Conservation (phyloP, 2,797 vertebrate species). For the Xyrichtys novacula region DNA sequence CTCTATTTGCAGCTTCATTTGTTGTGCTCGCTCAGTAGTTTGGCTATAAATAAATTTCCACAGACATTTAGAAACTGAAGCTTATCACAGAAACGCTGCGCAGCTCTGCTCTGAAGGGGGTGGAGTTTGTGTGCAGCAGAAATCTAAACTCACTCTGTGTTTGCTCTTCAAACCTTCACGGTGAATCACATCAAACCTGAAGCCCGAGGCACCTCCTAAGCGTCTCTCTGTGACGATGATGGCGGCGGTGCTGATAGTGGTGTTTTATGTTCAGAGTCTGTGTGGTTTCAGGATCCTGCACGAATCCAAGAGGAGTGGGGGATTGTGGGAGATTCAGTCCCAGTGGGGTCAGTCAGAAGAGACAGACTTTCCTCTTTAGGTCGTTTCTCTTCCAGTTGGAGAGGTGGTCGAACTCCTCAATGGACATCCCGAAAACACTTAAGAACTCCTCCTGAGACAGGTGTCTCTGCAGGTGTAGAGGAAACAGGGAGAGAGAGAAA, state of each 20-base stretch:
- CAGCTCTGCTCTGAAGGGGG: not conserved
- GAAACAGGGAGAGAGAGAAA: not conserved
- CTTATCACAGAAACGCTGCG: not conserved
- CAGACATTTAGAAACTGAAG: conserved; percentile 11
- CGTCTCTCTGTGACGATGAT: not conserved
- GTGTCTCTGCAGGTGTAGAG: conserved; percentile 81
- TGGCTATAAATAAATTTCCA: not conserved
- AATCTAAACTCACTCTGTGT: conserved; percentile 11
- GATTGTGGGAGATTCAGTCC: conserved; percentile 44
- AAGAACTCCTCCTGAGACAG: conserved; percentile 92
- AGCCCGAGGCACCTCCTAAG: conserved; percentile 7
- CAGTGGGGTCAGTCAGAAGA: conserved; percentile 85
- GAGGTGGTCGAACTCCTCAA: conserved; percentile 89
- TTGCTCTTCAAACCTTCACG: conserved; percentile 7
- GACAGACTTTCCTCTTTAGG: conserved; percentile 91
- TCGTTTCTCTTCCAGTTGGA: conserved; percentile 93
- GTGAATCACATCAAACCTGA: conserved; percentile 21
- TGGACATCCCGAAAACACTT: conserved; percentile 89
- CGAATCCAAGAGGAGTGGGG: conserved; percentile 29
- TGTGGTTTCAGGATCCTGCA: conserved; percentile 3
- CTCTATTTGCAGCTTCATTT: not conserved
- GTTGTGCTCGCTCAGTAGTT: conserved; percentile 1
- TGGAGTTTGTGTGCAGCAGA: conserved; percentile 24
- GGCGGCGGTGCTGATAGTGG: conserved; percentile 14
- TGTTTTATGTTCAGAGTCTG: conserved; percentile 5